Conservation (phyloP, 2,113 vertebrate species). For the Symphodus melops region DNA sequence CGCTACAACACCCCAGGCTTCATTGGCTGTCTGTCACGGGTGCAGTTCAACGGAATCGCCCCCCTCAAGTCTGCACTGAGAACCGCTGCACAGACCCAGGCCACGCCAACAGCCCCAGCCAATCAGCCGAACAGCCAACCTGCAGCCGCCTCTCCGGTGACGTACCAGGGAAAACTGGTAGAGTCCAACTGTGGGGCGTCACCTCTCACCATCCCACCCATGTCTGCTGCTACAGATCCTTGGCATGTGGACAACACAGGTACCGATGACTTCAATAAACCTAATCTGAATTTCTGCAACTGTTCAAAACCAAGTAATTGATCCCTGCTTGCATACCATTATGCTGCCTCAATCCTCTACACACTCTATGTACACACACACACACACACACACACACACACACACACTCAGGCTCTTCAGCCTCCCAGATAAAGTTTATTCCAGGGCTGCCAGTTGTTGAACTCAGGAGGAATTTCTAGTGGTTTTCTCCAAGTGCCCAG, state of each 20-base stretch:
- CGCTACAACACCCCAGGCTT: constrained; percentile 96
- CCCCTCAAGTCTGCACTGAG: constrained; percentile 95
- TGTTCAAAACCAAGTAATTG: no score
- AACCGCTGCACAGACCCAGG: constrained; percentile 27
- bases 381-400: no score
- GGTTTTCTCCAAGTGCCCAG: constrained; percentile 1
- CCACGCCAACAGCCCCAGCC: constrained; percentile 11
- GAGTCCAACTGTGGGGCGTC: constrained; percentile 98
- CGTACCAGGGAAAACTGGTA: constrained; percentile 92
- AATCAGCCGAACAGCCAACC: constrained; percentile 45
- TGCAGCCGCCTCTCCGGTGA: constrained; percentile 82
- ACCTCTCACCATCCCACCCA: constrained; percentile 95
- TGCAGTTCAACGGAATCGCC: constrained; percentile 94
- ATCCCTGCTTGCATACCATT: no score
- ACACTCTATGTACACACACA: background rate
- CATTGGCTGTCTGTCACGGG: constrained; percentile 93
- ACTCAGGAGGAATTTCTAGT: no score
- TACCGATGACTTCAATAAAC: constrained; percentile 3
- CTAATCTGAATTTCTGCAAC: no score
- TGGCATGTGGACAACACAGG: constrained; percentile 91
- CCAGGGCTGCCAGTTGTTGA: no score
- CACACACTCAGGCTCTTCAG: constrained; percentile 9
- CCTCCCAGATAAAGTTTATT: background rate
- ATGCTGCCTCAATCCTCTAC: no score
- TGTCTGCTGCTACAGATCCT: constrained; percentile 95